phyloP scores from a whole-genome alignment of 2,797 vertebrate genomes.

The Delichon dasypus region DNA sequence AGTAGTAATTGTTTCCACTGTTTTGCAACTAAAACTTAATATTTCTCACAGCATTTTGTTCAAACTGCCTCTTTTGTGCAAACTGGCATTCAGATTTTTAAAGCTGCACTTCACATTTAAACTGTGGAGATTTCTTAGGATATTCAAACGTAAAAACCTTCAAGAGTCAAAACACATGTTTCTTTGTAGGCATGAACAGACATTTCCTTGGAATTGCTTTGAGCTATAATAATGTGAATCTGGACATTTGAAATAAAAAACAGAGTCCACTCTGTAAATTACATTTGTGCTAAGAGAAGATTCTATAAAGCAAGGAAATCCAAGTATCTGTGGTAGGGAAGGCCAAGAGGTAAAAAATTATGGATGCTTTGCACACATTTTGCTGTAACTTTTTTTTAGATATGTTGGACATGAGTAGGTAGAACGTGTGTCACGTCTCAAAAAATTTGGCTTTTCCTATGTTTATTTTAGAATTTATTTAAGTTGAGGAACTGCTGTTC shows the following conservation, averaged over 20 bases:
- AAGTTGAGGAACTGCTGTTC: not conserved
- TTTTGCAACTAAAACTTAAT: not conserved
- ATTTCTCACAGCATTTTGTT: not conserved
- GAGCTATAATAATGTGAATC: not conserved
- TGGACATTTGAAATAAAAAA: not conserved
- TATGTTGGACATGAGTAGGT: fast-evolving
- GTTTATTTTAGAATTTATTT: not conserved
- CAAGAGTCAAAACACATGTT: not conserved
- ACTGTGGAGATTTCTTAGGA: not conserved
- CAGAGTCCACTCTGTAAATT: not conserved
- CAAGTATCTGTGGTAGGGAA: not conserved
- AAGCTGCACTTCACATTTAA: not conserved
- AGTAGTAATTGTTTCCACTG: not conserved
- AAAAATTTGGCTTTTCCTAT: not conserved
- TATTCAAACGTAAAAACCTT: not conserved
- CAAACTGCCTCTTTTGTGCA: not conserved
- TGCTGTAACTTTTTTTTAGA: not conserved
- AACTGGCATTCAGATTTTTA: not conserved
- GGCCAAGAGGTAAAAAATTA: not conserved
- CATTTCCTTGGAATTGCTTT: not conserved
- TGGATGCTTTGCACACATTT: not conserved
- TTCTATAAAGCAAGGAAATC: not conserved
- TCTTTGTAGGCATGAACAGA: not conserved
- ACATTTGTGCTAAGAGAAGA: not conserved
- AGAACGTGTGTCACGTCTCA: not conserved